Percentiles rank a stretch among this genome's conserved stretches.
These are phyloP conservation scores for Drosophila subsilvestris DNA, from an alignment of 2,888 invertebrate genomes.

Conservation along the genomic window DNA sequence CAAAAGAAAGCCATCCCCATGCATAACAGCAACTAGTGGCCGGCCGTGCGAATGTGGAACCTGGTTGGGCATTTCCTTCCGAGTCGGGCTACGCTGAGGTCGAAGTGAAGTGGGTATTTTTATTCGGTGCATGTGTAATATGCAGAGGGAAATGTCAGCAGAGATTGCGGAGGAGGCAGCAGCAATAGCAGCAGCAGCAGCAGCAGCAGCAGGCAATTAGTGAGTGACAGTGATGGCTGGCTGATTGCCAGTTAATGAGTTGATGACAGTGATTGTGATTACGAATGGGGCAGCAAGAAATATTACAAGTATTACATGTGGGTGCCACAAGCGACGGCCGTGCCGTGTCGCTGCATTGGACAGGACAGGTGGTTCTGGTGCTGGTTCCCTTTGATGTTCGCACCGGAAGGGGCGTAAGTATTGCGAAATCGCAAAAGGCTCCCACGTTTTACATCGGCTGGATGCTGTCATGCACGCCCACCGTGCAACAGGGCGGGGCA, in stretches of 20 bases:
- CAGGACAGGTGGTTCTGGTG: slow-evolving; percentile 2
- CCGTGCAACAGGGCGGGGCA: slow-evolving; percentile 48
- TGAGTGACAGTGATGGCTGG: slow-evolving; percentile 1
- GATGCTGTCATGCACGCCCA: slow-evolving; percentile 71
- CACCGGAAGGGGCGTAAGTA: slow-evolving; percentile 47
- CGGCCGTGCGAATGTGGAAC: slow-evolving; percentile 55
- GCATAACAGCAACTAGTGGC: slow-evolving; percentile 75
- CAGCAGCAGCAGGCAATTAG: slow-evolving; percentile 17
- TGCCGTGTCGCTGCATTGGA: no score
- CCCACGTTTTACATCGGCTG: slow-evolving; percentile 48
- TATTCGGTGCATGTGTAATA: slow-evolving; percentile 1
- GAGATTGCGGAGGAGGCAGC: neutral
- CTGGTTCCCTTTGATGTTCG: slow-evolving; percentile 18
- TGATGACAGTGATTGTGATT: slow-evolving; percentile 29
- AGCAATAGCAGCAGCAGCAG: neutral
- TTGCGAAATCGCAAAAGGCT: slow-evolving; percentile 65
- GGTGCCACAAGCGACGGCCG: neutral
- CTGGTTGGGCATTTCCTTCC: slow-evolving; percentile 56
- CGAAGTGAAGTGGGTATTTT: slow-evolving; percentile 14
- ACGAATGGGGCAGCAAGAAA: neutral
- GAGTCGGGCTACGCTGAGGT: slow-evolving; percentile 35
- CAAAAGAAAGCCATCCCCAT: slow-evolving; percentile 45
- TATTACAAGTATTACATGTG: neutral
- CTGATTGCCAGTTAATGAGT: slow-evolving; percentile 14
- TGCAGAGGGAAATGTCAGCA: neutral